Base-by-base conservation (phyloP, 2,888 invertebrate genomes). In the Hydraecia micacea region DNA sequence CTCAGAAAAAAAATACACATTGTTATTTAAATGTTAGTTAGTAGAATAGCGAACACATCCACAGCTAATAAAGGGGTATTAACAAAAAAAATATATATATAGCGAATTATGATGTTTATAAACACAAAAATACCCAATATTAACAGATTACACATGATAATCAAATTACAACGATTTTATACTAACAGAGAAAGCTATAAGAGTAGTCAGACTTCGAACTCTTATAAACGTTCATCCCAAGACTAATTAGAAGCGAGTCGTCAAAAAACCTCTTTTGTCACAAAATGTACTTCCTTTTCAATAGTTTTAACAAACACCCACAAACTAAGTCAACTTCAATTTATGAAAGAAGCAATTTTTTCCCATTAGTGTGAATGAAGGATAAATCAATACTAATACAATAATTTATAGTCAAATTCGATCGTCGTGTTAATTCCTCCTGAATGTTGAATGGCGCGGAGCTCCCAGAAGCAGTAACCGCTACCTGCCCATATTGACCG, bases 401-500 rank as follows among this genome's bases (percentile, higher is more conserved):
- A 62, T 58, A 72, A 79, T 75, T 62, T 49, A 49, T 18, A 15
- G 65, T 66, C 66, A 70, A 72, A 49, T 32, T 67, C 49, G 72
- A 55, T 71, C 2, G 46, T 18, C 21, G 36, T 70, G 28, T 63
- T 58, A 28, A 70, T 80, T 55, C 32, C 42, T 68, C 32, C 69
- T 9, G n/a, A 66, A 46, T 80, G 63, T 79, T 80, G 72, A 83
- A 89, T 80, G 76, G 72, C 67, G 60, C 55, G 67, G 84, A 83
- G 86, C 70, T 77, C 74, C 28, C 70, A 73, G 71, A 73, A 75
- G 71, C 81, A 90, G 91, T 91, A 89, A 88, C 89, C 87, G 91
- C 94, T 96, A 96, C 95, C 95, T 95, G 96, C 90, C 87, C 82
- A 90, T 93, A 94, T 93, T 94, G 94, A 95, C 96, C 95, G 94